Evolutionary conservation across 1,140 invertebrate species (phyloP), one percentile per base, ranked within the genome.

Genomic region (Caerostris extrusa): DNA sequence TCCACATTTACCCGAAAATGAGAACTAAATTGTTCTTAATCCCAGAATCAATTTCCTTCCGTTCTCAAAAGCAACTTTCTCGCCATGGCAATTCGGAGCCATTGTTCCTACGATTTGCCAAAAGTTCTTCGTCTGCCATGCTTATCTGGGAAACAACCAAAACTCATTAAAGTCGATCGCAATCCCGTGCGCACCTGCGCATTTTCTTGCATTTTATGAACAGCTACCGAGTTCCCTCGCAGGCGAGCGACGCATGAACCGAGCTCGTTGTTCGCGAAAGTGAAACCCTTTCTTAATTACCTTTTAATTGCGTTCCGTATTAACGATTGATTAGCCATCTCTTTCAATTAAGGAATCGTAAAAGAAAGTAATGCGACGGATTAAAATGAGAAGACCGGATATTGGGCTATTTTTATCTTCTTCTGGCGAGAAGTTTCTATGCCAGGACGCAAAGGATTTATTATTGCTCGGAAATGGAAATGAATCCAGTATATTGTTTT

Each of bases 261-360:
- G 83, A 58, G 6, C 55, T 5, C 58, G 55, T 17, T 85, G 57
- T 60, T 58, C 57, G 3, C 10, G 83, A 85, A 85, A 85, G 83
- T 85, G 83, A 85, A 85, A 85, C 83, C 56, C 19, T 12, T 57
- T 14, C 56, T 85, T 85, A 85, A 85, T 85, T 85, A 85, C 19
- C 56, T 85, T 85, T 85, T 85, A 85, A 85, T 85, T 85, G 57
- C 83, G 55, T 60, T 85, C 83, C n/a, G 83, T 85, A 85, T 85
- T 85, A 85, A 34, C 83, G 83, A 85, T 85, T 85, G 58, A 19
- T 85, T 85, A n/a, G 4, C 55, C 83, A 60, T 58, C 57, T 17
- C 34, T 85, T 85, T 85, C 83, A 85, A 85, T 85, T 85, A 85
- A 58, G n/a, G 57, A 85, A 58, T 60, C 83, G 56, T 85, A 50